Percentiles rank a stretch among this genome's conserved stretches.
These are phyloP conservation scores for Aramus guarauna DNA, from an alignment of 2,113 vertebrate genomes.

Conservation along the genomic window DNA sequence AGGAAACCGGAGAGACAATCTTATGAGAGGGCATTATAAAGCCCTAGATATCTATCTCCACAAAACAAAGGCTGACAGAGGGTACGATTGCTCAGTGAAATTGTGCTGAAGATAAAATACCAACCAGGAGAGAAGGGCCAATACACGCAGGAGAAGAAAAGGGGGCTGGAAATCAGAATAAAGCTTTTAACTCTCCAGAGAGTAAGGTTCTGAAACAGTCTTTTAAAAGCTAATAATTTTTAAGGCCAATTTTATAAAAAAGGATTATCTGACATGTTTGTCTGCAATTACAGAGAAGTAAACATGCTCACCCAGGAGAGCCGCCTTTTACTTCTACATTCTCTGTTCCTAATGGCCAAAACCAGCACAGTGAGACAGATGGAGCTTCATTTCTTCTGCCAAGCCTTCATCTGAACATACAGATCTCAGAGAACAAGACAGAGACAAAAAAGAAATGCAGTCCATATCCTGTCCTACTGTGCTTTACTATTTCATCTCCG, in stretches of 20 bases:
- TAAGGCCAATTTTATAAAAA: background rate
- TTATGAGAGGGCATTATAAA: background rate
- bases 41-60: background rate
- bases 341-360: constrained; percentile 1
- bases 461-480: background rate
- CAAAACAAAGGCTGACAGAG: background rate
- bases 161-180: background rate
- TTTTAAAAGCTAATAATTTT: background rate
- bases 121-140: background rate
- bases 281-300: background rate
- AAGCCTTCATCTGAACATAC: background rate
- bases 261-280: background rate
- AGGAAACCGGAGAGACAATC: background rate
- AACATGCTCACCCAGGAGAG: background rate
- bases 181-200: background rate
- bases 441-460: background rate
- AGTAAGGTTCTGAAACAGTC: background rate
- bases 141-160: background rate
- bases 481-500: background rate
- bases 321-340: background rate
- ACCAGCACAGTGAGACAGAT: background rate
- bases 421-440: background rate
- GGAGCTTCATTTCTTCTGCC: constrained; percentile 14
- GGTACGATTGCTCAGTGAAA: background rate
- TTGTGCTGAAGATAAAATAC: background rate